phyloP scores from a whole-genome alignment of 2,113 vertebrate species.

The Phaethornis superciliosus region DNA sequence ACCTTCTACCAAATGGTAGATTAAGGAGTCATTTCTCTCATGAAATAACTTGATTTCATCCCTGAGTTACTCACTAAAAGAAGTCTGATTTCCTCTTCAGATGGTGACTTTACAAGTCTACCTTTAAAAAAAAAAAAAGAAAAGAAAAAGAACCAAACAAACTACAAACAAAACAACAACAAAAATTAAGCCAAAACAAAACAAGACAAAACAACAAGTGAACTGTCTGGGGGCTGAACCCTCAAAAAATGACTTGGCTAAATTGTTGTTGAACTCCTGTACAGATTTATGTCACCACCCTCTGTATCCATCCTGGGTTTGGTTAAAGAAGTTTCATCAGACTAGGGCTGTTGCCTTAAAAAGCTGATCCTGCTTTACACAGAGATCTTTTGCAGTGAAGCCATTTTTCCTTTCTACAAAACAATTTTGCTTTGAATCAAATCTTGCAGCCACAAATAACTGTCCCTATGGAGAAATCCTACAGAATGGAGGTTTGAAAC shows the following conservation, averaged over 20 bases:
- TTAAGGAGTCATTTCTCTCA: slow-evolving; percentile 11
- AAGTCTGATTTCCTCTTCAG: not conserved
- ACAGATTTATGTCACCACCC: not conserved
- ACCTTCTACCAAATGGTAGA: slow-evolving; percentile 3
- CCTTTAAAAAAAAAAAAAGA: not conserved
- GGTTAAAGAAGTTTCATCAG: not conserved
- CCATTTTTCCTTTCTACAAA: slow-evolving; percentile 33
- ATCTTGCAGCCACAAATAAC: slow-evolving; percentile 19
- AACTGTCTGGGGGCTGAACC: not conserved
- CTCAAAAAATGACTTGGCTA: not conserved
- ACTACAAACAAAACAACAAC: too few species aligned
- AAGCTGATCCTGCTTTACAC: not conserved
- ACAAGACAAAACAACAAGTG: fast-evolving
- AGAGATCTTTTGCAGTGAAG: not conserved
- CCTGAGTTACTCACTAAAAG: not conserved
- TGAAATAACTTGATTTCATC: slow-evolving; percentile 17
- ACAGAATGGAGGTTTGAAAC: not conserved
- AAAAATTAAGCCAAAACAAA: too few species aligned
- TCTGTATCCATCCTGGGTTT: not conserved
- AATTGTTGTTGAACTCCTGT: not conserved
- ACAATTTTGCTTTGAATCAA: slow-evolving; percentile 34
- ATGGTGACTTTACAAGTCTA: not conserved
- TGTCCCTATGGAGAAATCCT: slow-evolving; percentile 33
- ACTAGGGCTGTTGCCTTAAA: not conserved
- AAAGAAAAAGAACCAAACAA: too few species aligned